These are phyloP conservation scores for Lophius piscatorius DNA, from an alignment of 2,113 vertebrate genomes.

Conservation along the genomic window DNA sequence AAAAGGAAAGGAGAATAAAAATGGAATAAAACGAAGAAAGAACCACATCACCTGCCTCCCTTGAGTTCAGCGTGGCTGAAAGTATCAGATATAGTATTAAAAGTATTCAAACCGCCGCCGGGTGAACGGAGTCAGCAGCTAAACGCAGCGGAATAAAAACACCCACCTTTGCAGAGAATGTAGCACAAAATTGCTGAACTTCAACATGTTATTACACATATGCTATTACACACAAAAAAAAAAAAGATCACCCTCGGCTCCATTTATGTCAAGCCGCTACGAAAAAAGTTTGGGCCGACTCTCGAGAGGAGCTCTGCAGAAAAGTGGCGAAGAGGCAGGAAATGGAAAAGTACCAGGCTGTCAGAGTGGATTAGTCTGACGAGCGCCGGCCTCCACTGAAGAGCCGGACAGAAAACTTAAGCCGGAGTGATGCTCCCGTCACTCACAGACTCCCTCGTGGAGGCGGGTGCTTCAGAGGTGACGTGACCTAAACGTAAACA, in stretches of 20 bases:
- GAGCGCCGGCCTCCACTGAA: constrained; percentile 26
- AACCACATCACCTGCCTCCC: constrained; percentile 11
- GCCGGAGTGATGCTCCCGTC: constrained; percentile 42
- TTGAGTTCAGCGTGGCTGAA: constrained; percentile 4
- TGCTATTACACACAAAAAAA: constrained; percentile 39
- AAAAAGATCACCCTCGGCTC: constrained; percentile 50
- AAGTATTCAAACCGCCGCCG: constrained; percentile 28
- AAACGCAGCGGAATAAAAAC: constrained; percentile 22
- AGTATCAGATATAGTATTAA: background rate
- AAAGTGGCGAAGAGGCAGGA: constrained; percentile 62
- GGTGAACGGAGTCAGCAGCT: constrained; percentile 5
- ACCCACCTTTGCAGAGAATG: constrained; percentile 29
- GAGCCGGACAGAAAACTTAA: constrained; percentile 38
- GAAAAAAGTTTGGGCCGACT: constrained; percentile 50
- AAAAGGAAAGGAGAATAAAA: too few species aligned
- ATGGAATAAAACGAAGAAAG: too few species aligned
- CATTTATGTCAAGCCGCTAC: constrained; percentile 51
- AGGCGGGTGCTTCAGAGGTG: too few species aligned
- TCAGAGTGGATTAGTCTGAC: constrained; percentile 66
- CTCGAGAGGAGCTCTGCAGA: constrained; percentile 41
- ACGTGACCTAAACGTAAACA: too few species aligned
- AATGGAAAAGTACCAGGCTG: constrained; percentile 66
- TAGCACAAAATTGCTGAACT: background rate
- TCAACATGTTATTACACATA: constrained; percentile 25
- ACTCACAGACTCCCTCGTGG: constrained; percentile 20